Conservation (phyloP, 53 echinoderm and acorn worm genomes). For the Paelopatides confundens region DNA sequence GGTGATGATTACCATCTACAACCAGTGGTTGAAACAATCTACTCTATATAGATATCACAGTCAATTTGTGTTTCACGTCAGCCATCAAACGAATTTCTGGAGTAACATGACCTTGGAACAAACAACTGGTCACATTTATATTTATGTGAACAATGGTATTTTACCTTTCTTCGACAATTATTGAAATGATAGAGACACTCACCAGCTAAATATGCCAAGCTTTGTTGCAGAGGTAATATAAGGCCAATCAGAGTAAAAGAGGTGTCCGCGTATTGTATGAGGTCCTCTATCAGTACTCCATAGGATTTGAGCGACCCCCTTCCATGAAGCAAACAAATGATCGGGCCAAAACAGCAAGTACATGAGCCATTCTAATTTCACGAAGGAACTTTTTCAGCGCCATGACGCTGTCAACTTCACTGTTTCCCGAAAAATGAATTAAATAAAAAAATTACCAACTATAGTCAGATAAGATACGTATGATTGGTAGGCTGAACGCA, state of each 20-base stretch:
- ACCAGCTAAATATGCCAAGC: not conserved
- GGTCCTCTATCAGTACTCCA: slow-evolving; percentile 18
- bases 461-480: no score
- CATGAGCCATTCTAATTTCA: not conserved
- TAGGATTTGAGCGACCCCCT: slow-evolving; percentile 9
- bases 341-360: not conserved
- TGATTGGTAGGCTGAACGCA: no score
- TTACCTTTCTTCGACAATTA: not conserved
- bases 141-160: no score
- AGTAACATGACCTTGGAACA: no score
- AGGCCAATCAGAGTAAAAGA: not conserved
- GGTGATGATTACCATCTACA: no score
- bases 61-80: no score
- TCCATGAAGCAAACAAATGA: not conserved
- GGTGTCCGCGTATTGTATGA: not conserved
- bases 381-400: not conserved
- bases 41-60: no score
- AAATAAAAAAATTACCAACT: no score
- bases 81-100: no score
- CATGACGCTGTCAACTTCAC: not conserved
- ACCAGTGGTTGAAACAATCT: no score
- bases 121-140: no score
- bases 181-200: not conserved
- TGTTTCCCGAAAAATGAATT: no score
- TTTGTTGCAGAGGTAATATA: not conserved